Evolutionary conservation across 2,797 vertebrate genomes (phyloP).

Genomic region (Ptychobarbus kaznakovi): DNA sequence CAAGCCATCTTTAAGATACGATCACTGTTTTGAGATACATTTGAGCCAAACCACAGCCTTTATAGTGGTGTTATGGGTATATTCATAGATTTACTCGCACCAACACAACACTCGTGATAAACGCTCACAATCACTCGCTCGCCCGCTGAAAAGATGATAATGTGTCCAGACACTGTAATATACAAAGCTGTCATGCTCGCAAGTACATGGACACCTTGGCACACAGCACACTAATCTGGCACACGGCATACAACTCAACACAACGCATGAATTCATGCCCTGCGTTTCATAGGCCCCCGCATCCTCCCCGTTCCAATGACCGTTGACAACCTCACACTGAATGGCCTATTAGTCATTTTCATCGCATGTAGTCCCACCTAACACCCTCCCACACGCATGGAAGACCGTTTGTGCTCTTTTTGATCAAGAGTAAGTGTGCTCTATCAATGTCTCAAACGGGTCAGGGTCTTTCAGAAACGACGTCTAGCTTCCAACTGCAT

Average conservation of each 20-base stretch:
- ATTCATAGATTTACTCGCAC: background rate
- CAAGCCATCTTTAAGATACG: background rate
- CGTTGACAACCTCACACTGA: constrained; percentile 26
- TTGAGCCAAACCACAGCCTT: background rate
- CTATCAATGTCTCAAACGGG: background rate
- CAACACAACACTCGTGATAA: background rate
- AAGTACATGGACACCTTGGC: constrained; percentile 38
- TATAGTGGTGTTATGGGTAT: background rate
- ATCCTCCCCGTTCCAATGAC: constrained; percentile 8
- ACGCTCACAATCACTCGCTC: background rate
- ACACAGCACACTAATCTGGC: constrained; percentile 3
- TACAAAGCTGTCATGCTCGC: constrained; percentile 21
- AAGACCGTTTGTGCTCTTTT: background rate
- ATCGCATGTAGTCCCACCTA: constrained; percentile 30
- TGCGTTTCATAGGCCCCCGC: background rate
- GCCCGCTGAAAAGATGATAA: constrained; percentile 24
- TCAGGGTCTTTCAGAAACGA: background rate
- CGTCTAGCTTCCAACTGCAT: background rate
- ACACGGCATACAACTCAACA: background rate
- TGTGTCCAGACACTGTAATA: constrained; percentile 37
- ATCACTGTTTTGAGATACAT: background rate
- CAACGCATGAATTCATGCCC: constrained; percentile 21
- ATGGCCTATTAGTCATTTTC: constrained; percentile 47
- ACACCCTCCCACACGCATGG: constrained; percentile 4
- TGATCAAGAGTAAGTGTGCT: constrained; percentile 7